These are phyloP conservation scores for Linurgus olivaceus DNA, from an alignment of 2,797 vertebrate species.

Conservation along the genomic window DNA sequence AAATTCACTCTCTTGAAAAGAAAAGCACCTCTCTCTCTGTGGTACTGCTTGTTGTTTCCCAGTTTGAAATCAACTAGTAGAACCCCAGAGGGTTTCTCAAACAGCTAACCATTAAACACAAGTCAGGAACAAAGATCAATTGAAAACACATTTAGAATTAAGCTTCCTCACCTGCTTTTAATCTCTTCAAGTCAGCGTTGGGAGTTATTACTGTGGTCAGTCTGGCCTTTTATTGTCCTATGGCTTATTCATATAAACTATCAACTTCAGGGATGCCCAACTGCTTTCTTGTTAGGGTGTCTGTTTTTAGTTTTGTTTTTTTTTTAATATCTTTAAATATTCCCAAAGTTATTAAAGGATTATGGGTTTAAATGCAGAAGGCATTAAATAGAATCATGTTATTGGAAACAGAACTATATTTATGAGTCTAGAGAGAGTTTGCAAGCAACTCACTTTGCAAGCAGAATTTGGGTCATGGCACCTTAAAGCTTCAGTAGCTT, in stretches of 20 bases:
- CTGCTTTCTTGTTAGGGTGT: background rate
- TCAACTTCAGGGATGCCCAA: background rate
- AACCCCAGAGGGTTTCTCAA: constrained; percentile 14
- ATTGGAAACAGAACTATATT: background rate
- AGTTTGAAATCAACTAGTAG: constrained; percentile 4
- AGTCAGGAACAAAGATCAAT: constrained; percentile 32
- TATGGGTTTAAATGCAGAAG: constrained; percentile 15
- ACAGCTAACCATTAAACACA: constrained; percentile 24
- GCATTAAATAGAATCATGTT: background rate
- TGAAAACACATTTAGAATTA: constrained; percentile 53
- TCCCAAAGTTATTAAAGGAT: background rate
- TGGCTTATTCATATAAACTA: background rate
- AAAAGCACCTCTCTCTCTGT: background rate
- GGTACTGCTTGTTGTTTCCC: background rate
- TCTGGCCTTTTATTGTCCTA: background rate
- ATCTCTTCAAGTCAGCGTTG: constrained; percentile 19
- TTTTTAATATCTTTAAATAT: background rate
- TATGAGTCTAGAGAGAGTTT: background rate
- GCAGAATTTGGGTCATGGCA: background rate
- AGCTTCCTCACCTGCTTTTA: constrained; percentile 45
- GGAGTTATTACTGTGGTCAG: background rate
- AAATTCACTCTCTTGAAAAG: background rate
- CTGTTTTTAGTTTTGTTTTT: background rate
- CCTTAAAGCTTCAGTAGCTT: background rate
- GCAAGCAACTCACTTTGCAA: background rate